A percentile compares a stretch with the other conserved stretches of the same genome.
These are phyloP conservation scores for Labeo rohita DNA, from an alignment of 2,113 vertebrate genomes.

Conservation along the genomic window DNA sequence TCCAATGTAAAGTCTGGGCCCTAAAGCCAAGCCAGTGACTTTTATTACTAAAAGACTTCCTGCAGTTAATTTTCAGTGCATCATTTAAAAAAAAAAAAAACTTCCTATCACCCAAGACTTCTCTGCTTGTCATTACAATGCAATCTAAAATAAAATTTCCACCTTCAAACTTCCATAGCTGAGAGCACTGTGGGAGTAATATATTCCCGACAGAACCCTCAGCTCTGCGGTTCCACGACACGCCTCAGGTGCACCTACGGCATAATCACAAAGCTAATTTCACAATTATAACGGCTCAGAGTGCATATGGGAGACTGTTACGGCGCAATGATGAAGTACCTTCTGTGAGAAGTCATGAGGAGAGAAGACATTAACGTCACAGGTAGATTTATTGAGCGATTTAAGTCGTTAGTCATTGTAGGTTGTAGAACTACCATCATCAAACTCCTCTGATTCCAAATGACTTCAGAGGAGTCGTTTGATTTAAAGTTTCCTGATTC, in stretches of 20 bases:
- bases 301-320: constrained; percentile 45
- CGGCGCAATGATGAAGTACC: constrained; percentile 31
- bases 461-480: constrained; percentile 24
- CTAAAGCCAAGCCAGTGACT: background rate
- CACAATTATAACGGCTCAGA: constrained; percentile 38
- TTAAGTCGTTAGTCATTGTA: constrained; percentile 23
- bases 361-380: constrained; percentile 43
- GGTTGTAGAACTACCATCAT: constrained; percentile 14
- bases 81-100: background rate
- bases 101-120: background rate
- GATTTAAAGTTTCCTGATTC: constrained; percentile 11
- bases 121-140: background rate
- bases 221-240: background rate
- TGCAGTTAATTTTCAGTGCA: background rate
- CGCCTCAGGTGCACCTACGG: constrained; percentile 32
- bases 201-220: background rate
- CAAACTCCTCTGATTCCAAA: constrained; percentile 3
- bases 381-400: constrained; percentile 47
- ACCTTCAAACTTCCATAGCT: constrained; percentile 7
- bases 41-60: background rate
- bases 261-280: constrained; percentile 41
- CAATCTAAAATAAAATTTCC: constrained; percentile 26
- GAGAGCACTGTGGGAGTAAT: constrained; percentile 14
- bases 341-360: constrained; percentile 10
- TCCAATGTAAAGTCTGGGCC: background rate